phyloP scores from a whole-genome alignment of 2,797 vertebrate genomes.

The Sarcophilus harrisii region DNA sequence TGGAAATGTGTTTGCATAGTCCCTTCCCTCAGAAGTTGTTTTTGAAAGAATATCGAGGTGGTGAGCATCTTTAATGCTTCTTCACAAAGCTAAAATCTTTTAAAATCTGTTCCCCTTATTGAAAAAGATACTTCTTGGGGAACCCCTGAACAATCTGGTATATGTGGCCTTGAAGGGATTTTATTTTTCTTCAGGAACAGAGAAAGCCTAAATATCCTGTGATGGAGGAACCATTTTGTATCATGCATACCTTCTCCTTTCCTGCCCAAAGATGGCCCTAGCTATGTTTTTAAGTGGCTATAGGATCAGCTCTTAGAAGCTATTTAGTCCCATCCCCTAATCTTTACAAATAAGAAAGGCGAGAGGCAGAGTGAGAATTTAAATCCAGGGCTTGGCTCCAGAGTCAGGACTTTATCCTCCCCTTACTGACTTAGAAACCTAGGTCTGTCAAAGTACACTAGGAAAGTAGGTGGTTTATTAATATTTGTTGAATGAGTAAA shows the following conservation, averaged over 20 bases:
- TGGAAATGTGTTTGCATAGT: neutral
- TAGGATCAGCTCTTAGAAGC: neutral
- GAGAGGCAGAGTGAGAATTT: neutral
- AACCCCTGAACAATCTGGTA: neutral
- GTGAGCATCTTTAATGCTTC: neutral
- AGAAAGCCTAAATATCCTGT: neutral
- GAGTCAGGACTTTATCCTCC: neutral
- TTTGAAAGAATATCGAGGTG: neutral
- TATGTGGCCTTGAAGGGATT: neutral
- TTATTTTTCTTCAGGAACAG: neutral
- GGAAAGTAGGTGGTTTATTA: neutral
- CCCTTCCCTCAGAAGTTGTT: neutral
- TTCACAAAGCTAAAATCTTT: neutral
- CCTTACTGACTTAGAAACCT: neutral
- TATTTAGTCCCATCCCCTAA: neutral
- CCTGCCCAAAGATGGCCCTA: neutral
- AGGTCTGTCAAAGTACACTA: neutral
- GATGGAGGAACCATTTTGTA: neutral
- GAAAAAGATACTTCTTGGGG: neutral
- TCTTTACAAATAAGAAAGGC: neutral
- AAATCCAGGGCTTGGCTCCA: neutral
- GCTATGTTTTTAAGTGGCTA: neutral
- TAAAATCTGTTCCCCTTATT: neutral
- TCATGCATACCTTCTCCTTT: neutral
- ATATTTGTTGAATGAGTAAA: conserved; percentile 4